phyloP scores from a whole-genome alignment of 2,888 invertebrate species.

The Pristionchus fissidentatus region DNA sequence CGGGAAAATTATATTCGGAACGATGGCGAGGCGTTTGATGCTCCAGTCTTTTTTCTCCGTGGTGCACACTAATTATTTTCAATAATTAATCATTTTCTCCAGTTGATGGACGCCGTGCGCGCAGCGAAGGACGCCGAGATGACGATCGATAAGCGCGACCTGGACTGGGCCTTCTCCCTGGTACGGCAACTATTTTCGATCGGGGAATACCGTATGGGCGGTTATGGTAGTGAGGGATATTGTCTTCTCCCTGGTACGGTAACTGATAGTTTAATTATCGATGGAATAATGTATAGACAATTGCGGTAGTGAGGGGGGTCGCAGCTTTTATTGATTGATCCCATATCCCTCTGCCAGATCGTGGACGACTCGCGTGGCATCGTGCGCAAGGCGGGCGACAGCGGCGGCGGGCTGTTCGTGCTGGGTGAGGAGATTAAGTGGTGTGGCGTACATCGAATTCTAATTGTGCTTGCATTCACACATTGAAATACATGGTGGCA shows the following conservation, averaged over 20 bases:
- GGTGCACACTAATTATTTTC: background rate
- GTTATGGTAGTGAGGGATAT: background rate
- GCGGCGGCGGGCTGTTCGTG: constrained; percentile 87
- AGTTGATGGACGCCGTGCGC: constrained; percentile 64
- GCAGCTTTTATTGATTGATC: background rate
- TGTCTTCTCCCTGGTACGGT: background rate
- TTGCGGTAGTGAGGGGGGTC: background rate
- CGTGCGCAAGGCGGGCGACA: constrained; percentile 85
- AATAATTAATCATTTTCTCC: constrained; percentile 32
- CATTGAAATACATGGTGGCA: no score
- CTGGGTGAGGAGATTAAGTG: constrained; percentile 80
- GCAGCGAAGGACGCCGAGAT: constrained; percentile 59
- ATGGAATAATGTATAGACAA: background rate
- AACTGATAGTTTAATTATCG: background rate
- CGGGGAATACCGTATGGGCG: background rate
- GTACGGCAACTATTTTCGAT: constrained; percentile 77
- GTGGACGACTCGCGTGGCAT: constrained; percentile 85
- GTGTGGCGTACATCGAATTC: no score
- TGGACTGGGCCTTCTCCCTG: constrained; percentile 76
- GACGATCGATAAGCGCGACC: constrained; percentile 63
- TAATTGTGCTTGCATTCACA: no score
- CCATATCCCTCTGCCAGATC: background rate
- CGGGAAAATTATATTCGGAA: no score
- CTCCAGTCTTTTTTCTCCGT: no score
- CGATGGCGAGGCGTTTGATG: no score